These are phyloP conservation scores for Myodes glareolus DNA, from an alignment of 2,113 vertebrate genomes.

Conservation along the genomic window DNA sequence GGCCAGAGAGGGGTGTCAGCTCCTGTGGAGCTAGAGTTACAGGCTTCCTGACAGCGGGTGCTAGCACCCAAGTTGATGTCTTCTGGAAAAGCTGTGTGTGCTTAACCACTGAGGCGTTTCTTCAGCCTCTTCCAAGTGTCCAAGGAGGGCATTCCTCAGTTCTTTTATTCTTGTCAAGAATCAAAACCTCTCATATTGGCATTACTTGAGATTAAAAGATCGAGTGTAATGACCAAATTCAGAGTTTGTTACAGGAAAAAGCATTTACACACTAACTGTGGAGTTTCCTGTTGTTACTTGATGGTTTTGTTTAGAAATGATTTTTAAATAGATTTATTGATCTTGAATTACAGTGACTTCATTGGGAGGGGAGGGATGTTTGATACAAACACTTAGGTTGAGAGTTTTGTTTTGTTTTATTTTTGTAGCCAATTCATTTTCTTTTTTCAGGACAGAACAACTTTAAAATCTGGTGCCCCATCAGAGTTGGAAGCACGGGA, in stretches of 20 bases:
- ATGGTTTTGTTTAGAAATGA: constrained; percentile 60
- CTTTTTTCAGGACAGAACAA: constrained; percentile 25
- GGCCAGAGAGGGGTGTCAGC: neutral
- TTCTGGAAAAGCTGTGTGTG: neutral
- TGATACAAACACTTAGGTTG: neutral
- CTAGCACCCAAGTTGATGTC: neutral
- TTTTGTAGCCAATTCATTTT: constrained; percentile 29
- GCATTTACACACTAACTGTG: neutral
- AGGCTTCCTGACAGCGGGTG: neutral
- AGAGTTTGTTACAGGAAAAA: constrained; percentile 54
- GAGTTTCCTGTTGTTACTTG: constrained; percentile 61
- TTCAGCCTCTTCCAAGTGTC: neutral
- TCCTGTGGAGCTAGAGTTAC: neutral
- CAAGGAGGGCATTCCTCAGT: neutral
- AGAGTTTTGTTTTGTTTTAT: neutral
- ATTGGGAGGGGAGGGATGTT: neutral
- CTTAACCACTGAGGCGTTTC: neutral
- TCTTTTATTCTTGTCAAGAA: neutral
- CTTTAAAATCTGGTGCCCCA: constrained; percentile 55
- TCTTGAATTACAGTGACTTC: constrained; percentile 23
- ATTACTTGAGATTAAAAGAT: constrained; percentile 52
- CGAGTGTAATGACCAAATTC: constrained; percentile 43
- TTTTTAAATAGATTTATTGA: constrained; percentile 42
- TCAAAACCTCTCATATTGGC: constrained; percentile 37
- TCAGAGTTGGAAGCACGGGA: constrained; percentile 38